Evolutionary conservation across 2,797 vertebrate species (phyloP).

Genomic region (Siniperca undulata): DNA sequence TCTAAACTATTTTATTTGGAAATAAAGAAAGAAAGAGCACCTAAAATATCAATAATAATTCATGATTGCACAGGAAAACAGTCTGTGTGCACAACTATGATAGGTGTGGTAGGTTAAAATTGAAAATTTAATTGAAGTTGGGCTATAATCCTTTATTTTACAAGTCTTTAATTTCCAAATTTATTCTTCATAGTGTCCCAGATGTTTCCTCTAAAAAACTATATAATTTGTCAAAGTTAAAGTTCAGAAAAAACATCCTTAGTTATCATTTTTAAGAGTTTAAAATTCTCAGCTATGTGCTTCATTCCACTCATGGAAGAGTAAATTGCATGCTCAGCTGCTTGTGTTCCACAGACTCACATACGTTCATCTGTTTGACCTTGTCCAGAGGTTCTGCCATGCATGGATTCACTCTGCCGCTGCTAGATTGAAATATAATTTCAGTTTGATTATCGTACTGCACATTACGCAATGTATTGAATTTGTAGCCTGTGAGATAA

Average conservation of each 20-base stretch:
- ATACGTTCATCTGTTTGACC: constrained; percentile 48
- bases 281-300: neutral
- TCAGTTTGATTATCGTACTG: constrained; percentile 61
- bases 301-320: neutral
- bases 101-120: neutral
- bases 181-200: neutral
- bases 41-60: neutral
- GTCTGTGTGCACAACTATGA: neutral
- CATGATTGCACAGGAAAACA: neutral
- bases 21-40: neutral
- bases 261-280: neutral
- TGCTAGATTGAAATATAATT: constrained; percentile 60
- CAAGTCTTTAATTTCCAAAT: no score
- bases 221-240: neutral
- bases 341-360: constrained; percentile 21
- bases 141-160: no score
- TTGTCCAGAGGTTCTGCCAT: constrained; percentile 47
- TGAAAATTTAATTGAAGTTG: no score
- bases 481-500: constrained; percentile 44
- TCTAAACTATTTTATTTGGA: neutral
- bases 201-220: neutral
- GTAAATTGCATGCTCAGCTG: constrained; percentile 11
- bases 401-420: constrained; percentile 51
- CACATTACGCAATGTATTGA: constrained; percentile 32
- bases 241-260: neutral